Evolutionary conservation across 2,888 invertebrate species (phyloP), one percentile per base, ranked within the genome.

Genomic region (Temnothorax ravouxi): DNA sequence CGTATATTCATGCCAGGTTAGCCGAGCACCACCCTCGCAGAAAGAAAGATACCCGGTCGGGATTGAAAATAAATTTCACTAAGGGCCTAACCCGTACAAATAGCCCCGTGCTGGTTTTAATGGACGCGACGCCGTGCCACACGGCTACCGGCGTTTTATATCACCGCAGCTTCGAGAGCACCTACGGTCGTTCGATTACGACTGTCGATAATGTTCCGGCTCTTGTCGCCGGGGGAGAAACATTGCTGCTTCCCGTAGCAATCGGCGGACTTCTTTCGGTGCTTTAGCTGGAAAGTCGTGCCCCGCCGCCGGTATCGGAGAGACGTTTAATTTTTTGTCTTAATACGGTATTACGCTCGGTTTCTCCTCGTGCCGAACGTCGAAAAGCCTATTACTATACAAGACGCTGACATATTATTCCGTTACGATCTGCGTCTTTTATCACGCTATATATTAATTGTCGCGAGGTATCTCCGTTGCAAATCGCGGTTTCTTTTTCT

Each of bases 1-100:
- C 81, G 84, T 88, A 91, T 91, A 87, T 89, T 91, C 83, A 84
- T 83, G 91, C 86, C 86, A 86, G 85, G 64, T 88, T 91, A 86
- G 83, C 80, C 90, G 69, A 56, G 64, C 67, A 29, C 29, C 76
- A 74, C 67, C 67, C 74, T 64, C 80, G 83, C 44, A 21, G 72
- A 84, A 82, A 88, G 91, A 91, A 91, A 90, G 90, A 92, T 91
- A 88, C 83, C 82, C 69, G 66, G 61, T 64, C 54, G 79, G 91
- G 89, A 92, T 92, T 91, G 92, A 92, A 92, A 91, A 92, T 92
- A 92, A 92, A 92, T 91, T 90, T 90, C 87, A 90, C 91, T 90
- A 86, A 86, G 86, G 77, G 85, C 79, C 86, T 92, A 92, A 92
- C 91, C 86, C 88, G 88, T 92, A 92, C 89, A 88, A 92, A 92